A percentile compares a stretch with the other conserved stretches of the same genome.
Evolutionary conservation across 2,113 vertebrate genomes (phyloP).

Genomic region (Phalacrocorax aristotelis): DNA sequence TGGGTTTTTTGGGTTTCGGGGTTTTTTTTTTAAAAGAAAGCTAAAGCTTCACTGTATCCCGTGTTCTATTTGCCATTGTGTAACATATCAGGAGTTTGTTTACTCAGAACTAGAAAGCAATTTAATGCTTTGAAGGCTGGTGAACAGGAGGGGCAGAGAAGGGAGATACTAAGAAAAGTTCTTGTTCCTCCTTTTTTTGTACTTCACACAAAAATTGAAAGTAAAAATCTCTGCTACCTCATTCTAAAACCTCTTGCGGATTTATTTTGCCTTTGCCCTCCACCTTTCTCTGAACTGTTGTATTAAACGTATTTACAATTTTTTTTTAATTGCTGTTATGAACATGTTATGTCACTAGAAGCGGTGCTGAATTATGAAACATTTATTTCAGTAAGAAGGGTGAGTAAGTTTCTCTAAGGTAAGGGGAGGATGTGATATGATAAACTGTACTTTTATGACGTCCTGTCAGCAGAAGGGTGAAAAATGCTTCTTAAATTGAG

Average conservation of each 20-base stretch:
- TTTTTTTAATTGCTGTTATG: neutral
- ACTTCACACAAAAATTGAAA: neutral
- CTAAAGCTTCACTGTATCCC: neutral
- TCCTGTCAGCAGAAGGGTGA: neutral
- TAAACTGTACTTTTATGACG: neutral
- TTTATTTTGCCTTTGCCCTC: neutral
- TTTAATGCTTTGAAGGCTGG: neutral
- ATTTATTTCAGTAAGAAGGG: neutral
- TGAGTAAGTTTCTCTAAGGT: neutral
- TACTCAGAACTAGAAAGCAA: neutral
- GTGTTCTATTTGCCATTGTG: neutral
- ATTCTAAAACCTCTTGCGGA: neutral
- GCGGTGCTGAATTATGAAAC: neutral
- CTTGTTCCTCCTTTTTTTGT: neutral
- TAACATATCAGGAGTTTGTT: neutral
- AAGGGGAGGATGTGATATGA: neutral
- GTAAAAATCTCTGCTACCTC: neutral
- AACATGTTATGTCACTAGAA: neutral
- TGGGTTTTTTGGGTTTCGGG: no score
- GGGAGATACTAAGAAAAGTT: neutral
- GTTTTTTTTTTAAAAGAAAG: neutral
- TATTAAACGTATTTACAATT: neutral
- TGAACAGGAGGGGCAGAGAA: accelerated
- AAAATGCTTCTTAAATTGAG: neutral
- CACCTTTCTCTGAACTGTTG: neutral